Evolutionary conservation across 37 sponge, comb jelly and placozoan species (phyloP), one percentile per base, ranked within the genome.

Genomic region (Lycopodina hypogea): DNA sequence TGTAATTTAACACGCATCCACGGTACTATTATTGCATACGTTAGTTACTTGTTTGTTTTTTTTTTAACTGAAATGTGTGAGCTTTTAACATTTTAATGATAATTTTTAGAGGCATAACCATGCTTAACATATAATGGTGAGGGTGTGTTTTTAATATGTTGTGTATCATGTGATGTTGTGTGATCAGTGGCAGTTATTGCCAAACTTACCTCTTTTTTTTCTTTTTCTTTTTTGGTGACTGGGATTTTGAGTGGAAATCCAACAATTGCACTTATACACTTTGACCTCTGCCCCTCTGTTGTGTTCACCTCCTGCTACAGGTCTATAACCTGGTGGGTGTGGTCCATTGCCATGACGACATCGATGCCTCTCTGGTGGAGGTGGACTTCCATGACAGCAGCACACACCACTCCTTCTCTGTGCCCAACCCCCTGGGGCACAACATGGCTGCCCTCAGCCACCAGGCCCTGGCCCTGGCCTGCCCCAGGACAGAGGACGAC

Each of bases 301-400:
- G n/a, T n/a, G n/a, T n/a, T n/a, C n/a, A n/a, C n/a, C n/a, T 45
- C 9, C 48, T 45, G 24, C 29, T 22, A 24, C 57, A 92, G 92
- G 85, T 83, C 29, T 92, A 87, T 62, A 92, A 92, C 42, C 64
- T 81, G 33, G 88, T 92, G 78, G 93, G 93, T 53, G 71, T 89
- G 79, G 90, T 93, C 22, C 69, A 79, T 66, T 74, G 77, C 58
- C 93, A 93, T 79, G 52, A 58, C 64, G 83, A 85, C 15, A 82
- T 78, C n/a, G 79, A 82, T 38, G 53, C 71, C 12, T 30, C 60
- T 26, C 57, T 78, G 52, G 42, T 93, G 24, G 93, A 93, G 62
- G 87, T 93, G 63, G 93, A 93, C 55, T 93, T 93, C 42, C 93
- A 88, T 62, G 74, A 89, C 53, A 65, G 55, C 26, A 70, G 69